Evolutionary conservation across 2,113 vertebrate genomes (phyloP), one percentile per base, ranked within the genome.

Genomic region (Bubo bubo): DNA sequence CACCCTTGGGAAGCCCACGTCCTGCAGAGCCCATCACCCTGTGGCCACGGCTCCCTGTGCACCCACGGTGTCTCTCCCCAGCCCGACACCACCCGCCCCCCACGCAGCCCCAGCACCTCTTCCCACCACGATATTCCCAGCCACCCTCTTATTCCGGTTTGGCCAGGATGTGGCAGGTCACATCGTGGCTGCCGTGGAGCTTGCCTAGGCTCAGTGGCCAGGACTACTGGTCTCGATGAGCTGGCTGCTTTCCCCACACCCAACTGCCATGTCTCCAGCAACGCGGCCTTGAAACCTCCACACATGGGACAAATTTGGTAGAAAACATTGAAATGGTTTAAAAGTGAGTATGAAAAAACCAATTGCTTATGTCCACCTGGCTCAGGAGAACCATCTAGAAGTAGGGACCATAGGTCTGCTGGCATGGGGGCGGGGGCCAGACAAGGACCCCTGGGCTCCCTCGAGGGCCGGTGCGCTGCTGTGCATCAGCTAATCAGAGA

Each of bases 101-200:
- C 62, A 32, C 9, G 3, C 37, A 22, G 81, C 32, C 27, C 58
- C 43, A 21, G 14, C 66, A 12, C 41, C 50, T 28, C 66, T 23
- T 34, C 83, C 53, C 47, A 53, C 23, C 12, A 2, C 49, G 9
- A 2, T 3, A 22, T 19, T 10, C 19, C 60, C 77, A 83, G 60
- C 30, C 39, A 14, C 30, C 28, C 37, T 26, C 60, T n/a, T 3
- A 3, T 11, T 60, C 73, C 32, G 4, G 4, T 8, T 12, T 8
- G 41, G 47, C 30, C 60, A 26, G 74, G 30, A 30, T 2, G 0
- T 1, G 39, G n/a, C 64, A n/a, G 55, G 16, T 22, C 20, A 8
- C 4, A 1, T 3, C 45, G 8, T 1, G 13, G 52, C 18, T 16
- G 9, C 2, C 2, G 0, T 1, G 24, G 14, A 72, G 64, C 71